Evolutionary conservation across 1,140 invertebrate species (phyloP), one percentile per base, ranked within the genome.

Genomic region (Cydia strobilella): DNA sequence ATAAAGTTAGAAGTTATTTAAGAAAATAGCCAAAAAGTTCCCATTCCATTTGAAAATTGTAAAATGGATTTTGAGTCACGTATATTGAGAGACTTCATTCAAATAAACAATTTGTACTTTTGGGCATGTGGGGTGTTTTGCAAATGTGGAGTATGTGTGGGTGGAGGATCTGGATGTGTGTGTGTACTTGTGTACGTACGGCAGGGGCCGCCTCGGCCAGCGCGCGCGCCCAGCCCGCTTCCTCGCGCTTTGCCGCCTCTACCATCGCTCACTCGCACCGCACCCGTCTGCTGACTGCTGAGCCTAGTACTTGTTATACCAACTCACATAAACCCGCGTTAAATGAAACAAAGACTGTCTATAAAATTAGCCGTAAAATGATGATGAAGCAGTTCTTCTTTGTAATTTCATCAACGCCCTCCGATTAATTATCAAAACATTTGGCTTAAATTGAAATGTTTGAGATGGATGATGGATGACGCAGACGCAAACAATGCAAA

Each of bases 181-280:
- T n/a, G n/a, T n/a, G n/a, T n/a, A n/a, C n/a, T n/a, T n/a, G 48
- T n/a, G 48, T 51, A 90, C 65, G 15, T 39, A 69, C 65, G 3
- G 65, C 65, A 13, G 27, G 65, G 98, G 99, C 35, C 12, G 45
- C 18, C 10, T 59, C 74, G 18, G 73, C 74, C 18, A 42, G 59
- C 62, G 59, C 74, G 42, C 23, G 42, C 48, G 23, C 51, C 65
- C 39, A 98, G 74, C 97, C 97, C 48, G 97, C 95, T 84, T 98
- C 97, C 1, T 98, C 97, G 89, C 98, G 97, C 82, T 98, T 96
- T 72, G 96, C 97, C 76, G 99, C 93, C 35, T 96, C 94, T 1
- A 98, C 97, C 74, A 98, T 93, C 63, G 98, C 96, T 82, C 97
- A 97, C 94, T 96, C 51, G 97, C 98, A 93, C 97, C 89, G 31